Conservation (phyloP, 2,113 vertebrate species). For the Cathartes aura region DNA sequence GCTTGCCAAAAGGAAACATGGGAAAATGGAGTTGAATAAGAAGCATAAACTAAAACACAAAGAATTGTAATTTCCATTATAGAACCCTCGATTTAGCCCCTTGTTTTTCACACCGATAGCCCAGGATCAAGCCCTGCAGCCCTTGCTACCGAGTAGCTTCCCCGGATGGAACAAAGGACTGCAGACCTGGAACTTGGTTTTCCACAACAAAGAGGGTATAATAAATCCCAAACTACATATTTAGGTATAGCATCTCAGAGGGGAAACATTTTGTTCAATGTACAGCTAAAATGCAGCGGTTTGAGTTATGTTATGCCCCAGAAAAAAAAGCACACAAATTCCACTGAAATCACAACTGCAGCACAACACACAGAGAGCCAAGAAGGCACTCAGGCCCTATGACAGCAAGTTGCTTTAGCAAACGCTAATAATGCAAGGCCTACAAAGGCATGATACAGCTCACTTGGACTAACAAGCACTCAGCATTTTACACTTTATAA, state of each 20-base stretch:
- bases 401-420: not conserved
- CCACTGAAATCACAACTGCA: not conserved
- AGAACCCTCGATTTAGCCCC: not conserved
- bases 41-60: conserved; percentile 55
- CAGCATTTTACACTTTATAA: not conserved
- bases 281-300: not conserved
- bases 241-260: not conserved
- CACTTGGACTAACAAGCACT: not conserved
- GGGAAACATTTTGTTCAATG: not conserved
- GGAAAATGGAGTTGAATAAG: conserved; percentile 54
- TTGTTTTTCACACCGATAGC: not conserved
- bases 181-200: not conserved
- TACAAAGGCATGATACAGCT: not conserved
- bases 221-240: not conserved
- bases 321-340: not conserved
- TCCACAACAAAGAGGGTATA: not conserved
- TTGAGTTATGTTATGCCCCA: not conserved
- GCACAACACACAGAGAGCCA: not conserved
- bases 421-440: not conserved
- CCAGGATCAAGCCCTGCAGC: not conserved
- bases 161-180: not conserved
- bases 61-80: not conserved
- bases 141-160: not conserved
- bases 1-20: conserved; percentile 58
- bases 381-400: not conserved